Percentiles rank a stretch among this genome's conserved stretches.
These are phyloP conservation scores for Lepus timidus DNA, from an alignment of 2,113 vertebrate genomes.

Conservation along the genomic window DNA sequence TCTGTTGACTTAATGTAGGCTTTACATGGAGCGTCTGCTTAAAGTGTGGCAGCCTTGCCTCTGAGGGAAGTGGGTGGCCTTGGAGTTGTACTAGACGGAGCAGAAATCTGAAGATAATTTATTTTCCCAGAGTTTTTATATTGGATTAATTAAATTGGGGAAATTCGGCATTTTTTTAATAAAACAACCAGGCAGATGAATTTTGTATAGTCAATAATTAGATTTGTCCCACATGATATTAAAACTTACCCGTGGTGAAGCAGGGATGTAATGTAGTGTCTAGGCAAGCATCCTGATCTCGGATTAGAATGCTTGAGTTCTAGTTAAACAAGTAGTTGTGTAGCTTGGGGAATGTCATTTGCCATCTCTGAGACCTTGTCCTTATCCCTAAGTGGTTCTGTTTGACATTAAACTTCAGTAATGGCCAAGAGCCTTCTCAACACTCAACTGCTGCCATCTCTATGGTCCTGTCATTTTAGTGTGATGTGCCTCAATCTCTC, in stretches of 20 bases:
- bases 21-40: neutral
- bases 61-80: neutral
- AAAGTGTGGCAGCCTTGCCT: neutral
- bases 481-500: neutral
- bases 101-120: neutral
- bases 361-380: neutral
- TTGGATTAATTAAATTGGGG: constrained; percentile 52
- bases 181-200: constrained; percentile 28
- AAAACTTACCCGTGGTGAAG: neutral
- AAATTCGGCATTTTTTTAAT: neutral
- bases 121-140: constrained; percentile 46
- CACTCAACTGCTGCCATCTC: neutral
- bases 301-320: neutral
- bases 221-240: neutral
- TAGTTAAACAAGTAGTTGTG: neutral
- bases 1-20: neutral
- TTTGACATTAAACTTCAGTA: neutral
- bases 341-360: neutral
- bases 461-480: neutral
- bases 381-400: constrained; percentile 1
- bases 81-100: neutral
- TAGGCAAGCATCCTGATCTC: neutral
- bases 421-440: neutral
- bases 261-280: neutral
- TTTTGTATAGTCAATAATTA: constrained; percentile 28